Evolutionary conservation across 2,113 vertebrate genomes (phyloP).

Genomic region (Tupaia tana): DNA sequence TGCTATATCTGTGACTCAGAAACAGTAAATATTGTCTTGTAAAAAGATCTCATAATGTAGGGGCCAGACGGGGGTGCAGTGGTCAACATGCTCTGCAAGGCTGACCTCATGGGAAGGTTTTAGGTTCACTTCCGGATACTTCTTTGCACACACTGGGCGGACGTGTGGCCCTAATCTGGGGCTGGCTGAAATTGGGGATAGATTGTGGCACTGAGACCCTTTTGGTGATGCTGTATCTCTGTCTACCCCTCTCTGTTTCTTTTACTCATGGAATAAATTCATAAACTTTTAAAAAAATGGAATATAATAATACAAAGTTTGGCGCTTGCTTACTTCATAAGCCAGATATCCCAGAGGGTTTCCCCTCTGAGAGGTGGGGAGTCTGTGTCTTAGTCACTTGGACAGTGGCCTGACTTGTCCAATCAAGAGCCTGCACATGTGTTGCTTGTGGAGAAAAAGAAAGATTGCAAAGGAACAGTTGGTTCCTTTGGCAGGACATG

Average conservation of each 20-base stretch:
- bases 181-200: too few relatives aligned
- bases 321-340: neutral
- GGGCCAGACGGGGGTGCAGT: too few relatives aligned
- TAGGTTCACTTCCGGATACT: too few relatives aligned
- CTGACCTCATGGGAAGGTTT: too few relatives aligned
- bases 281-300: too few relatives aligned
- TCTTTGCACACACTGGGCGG: too few relatives aligned
- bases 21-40: neutral
- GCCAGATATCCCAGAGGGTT: neutral
- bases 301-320: neutral
- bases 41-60: neutral
- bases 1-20: neutral
- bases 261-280: too few relatives aligned
- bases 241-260: too few relatives aligned
- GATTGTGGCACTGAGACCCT: too few relatives aligned
- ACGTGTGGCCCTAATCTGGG: too few relatives aligned
- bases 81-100: too few relatives aligned
- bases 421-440: neutral
- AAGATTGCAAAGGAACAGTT: neutral
- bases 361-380: neutral
- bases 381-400: neutral
- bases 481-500: slow-evolving; percentile 23
- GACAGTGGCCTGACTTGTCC: neutral
- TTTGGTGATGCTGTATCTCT: too few relatives aligned
- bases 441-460: slow-evolving; percentile 27